phyloP scores from a whole-genome alignment of 2,888 invertebrate species.

The Neoitamus cyanurus region DNA sequence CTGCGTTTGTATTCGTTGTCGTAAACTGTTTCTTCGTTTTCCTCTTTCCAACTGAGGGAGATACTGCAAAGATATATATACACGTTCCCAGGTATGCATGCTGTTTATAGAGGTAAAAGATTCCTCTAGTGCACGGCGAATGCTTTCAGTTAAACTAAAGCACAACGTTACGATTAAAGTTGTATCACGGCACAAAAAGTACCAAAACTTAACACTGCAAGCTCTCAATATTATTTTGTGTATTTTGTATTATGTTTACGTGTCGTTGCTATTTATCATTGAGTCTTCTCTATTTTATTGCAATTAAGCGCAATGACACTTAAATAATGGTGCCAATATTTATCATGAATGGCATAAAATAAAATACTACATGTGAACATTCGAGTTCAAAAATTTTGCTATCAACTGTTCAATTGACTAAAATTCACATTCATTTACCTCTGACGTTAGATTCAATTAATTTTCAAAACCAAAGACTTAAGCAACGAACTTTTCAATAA shows the following conservation, averaged over 20 bases:
- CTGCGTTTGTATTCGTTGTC: constrained; percentile 22
- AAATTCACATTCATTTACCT: too few relatives aligned
- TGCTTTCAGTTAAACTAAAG: background rate
- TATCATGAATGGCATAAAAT: too few relatives aligned
- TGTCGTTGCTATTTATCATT: background rate
- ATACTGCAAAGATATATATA: background rate
- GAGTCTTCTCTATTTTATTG: background rate
- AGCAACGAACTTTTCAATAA: constrained; percentile 6
- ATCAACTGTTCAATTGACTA: too few relatives aligned
- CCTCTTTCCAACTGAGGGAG: background rate
- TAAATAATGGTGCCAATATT: too few relatives aligned
- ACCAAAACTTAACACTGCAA: background rate
- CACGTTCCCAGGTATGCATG: background rate
- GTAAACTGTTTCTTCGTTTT: constrained; percentile 30
- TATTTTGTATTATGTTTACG: background rate
- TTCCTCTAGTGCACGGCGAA: background rate
- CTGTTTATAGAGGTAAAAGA: background rate
- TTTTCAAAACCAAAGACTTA: constrained; percentile 16
- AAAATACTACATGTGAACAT: too few relatives aligned
- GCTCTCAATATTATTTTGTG: background rate
- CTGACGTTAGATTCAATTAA: background rate
- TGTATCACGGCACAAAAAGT: background rate
- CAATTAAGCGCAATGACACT: background rate
- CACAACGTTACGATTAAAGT: background rate
- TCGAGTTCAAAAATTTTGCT: too few relatives aligned